Conservation (phyloP, 2,888 invertebrate species). For the Pachymerium ferrugineum region DNA sequence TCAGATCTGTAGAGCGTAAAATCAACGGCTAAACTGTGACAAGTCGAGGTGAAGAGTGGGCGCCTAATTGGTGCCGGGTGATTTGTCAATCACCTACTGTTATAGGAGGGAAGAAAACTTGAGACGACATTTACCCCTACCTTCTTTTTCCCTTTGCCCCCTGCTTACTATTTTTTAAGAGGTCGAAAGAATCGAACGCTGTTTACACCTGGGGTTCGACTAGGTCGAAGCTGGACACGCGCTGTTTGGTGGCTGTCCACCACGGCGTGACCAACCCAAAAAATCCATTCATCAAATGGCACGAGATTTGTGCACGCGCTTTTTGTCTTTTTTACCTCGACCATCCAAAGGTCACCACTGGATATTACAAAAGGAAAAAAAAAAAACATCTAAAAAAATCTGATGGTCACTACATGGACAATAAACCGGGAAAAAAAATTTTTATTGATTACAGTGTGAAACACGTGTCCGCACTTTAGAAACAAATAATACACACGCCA, state of each 20-base stretch:
- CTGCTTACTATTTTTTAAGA: neutral
- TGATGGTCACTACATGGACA: too few relatives aligned
- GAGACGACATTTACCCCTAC: slow-evolving; percentile 9
- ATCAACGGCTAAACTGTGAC: slow-evolving; percentile 14
- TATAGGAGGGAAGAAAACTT: neutral
- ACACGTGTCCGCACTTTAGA: neutral
- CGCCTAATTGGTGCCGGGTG: neutral
- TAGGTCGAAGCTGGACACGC: slow-evolving; percentile 1
- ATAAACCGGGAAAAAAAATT: neutral
- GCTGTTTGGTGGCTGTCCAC: too few relatives aligned
- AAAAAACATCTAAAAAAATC: too few relatives aligned
- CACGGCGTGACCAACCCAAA: slow-evolving; percentile 7
- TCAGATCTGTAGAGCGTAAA: neutral
- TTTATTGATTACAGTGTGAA: neutral
- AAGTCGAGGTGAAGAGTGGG: slow-evolving; percentile 9
- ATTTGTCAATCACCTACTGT: slow-evolving; percentile 5
- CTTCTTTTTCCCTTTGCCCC: neutral
- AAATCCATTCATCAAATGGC: neutral
- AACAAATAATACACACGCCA: neutral
- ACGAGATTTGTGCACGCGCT: neutral
- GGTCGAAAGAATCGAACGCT: neutral
- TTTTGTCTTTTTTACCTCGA: slow-evolving; percentile 6
- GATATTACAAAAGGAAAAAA: too few relatives aligned
- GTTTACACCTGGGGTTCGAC: neutral
- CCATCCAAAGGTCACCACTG: too few relatives aligned